Base-by-base conservation (phyloP, 2,888 invertebrate species). In the Aplocera efformata region DNA sequence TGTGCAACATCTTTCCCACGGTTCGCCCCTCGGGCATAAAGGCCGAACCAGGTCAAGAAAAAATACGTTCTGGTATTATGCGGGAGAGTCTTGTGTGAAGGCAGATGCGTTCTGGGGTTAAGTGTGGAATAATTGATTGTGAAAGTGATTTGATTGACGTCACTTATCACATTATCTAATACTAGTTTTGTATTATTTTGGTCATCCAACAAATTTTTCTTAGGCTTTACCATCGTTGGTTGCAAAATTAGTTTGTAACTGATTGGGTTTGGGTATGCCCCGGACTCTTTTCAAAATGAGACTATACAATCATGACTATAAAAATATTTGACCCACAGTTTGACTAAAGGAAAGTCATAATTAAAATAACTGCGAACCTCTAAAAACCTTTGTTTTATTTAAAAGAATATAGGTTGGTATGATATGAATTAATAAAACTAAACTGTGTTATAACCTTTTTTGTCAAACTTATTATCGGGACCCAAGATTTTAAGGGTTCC, bases 1-100 rank as follows among this genome's bases (percentile, higher is more conserved):
- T 82, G 81, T 75, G 81, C 79, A 83, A 79, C 76, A 78, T 73
- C 76, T 76, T 86, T 88, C 86, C 86, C 88, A 86, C 86, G 88
- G 79, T 79, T 80, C 76, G 81, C 84, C 84, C 85, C 80, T 72
- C 67, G 76, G 76, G 74, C 67, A 81, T 72, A 82, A 84, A 83
- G 78, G 77, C 74, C 79, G 76, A 78, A 72, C 67, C 81, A 77
- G 85, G 86, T 85, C 85, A 85, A 84, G 84, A 86, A 86, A 86
- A 88, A 86, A 86, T 82, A 81, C 82, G 83, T 80, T 82, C 79
- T 65, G 65, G 66, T 60, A 83, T 77, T 79, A 81, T 83, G 79
- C 72, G 72, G 68, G 80, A 79, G 79, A 75, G 78, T 74, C 77
- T 79, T 79, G 81, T 78, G 78, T 75, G 66, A 63, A 63, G 79